phyloP scores from a whole-genome alignment of 2,113 vertebrate species.

The Accipiter virgatus region DNA sequence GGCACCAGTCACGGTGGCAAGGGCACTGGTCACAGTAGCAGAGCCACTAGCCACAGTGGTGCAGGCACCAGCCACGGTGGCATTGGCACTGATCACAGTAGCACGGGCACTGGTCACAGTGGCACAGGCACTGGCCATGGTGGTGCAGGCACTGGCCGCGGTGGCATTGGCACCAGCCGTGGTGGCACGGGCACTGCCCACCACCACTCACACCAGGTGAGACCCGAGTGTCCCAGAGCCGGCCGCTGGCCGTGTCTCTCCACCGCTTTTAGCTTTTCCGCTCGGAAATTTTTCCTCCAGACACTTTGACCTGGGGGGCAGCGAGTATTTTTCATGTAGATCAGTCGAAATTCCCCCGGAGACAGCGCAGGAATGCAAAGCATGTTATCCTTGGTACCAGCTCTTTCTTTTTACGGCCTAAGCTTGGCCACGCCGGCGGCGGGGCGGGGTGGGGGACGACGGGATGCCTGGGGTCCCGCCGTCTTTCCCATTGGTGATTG shows the following conservation, averaged over 20 bases:
- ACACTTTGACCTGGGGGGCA: background rate
- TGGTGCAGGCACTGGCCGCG: accelerated
- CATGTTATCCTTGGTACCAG: slow-evolving; percentile 37
- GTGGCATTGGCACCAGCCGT: background rate
- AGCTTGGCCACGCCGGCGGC: background rate
- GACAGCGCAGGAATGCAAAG: slow-evolving; percentile 53
- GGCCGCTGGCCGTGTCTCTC: accelerated
- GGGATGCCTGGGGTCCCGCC: background rate
- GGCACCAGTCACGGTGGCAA: accelerated
- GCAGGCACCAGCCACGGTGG: background rate
- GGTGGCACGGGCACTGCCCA: background rate
- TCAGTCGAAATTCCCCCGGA: slow-evolving; percentile 22
- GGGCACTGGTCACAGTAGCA: no score
- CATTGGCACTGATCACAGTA: accelerated
- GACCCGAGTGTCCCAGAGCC: accelerated
- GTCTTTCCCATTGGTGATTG: background rate
- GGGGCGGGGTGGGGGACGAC: background rate
- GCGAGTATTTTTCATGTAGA: slow-evolving; percentile 16
- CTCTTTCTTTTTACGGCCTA: slow-evolving; percentile 6
- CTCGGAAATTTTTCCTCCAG: background rate
- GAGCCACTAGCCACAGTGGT: background rate
- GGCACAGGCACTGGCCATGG: accelerated
- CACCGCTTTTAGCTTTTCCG: background rate
- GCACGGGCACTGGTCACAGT: no score
- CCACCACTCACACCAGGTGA: background rate